A percentile compares a stretch with the other conserved stretches of the same genome.
Evolutionary conservation across 2,113 vertebrate species (phyloP).

Genomic region (Prunella fulvescens): DNA sequence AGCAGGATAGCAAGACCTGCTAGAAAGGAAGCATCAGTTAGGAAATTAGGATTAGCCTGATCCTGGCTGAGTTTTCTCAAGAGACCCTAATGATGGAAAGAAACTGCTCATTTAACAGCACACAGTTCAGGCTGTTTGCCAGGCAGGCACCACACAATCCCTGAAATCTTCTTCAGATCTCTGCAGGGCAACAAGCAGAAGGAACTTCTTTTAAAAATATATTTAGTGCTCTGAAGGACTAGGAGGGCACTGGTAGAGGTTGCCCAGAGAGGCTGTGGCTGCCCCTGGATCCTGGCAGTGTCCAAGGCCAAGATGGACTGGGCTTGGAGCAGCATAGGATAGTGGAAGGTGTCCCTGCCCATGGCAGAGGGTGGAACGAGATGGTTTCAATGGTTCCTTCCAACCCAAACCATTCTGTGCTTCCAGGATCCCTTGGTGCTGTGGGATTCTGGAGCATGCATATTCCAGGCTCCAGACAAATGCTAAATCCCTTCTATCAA

Average conservation of each 20-base stretch:
- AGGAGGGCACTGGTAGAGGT: not conserved
- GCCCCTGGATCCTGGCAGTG: not conserved
- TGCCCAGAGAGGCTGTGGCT: not conserved
- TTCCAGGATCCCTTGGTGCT: not conserved
- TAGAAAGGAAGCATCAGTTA: not conserved
- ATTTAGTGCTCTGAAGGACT: not conserved
- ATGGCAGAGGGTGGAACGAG: fast-evolving
- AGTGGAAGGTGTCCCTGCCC: not conserved
- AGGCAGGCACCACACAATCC: not conserved
- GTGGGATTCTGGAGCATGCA: not conserved
- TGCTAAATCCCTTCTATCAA: not conserved
- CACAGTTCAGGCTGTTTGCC: not conserved
- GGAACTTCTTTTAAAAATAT: not conserved
- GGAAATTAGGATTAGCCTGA: not conserved
- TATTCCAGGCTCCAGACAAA: not conserved
- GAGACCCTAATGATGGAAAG: not conserved
- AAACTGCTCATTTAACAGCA: not conserved
- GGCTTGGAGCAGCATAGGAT: not conserved
- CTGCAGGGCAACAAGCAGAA: not conserved
- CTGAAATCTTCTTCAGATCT: not conserved
- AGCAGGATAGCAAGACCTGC: not conserved
- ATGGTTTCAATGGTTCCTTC: not conserved
- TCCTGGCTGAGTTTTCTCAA: not conserved
- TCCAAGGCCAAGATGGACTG: fast-evolving
- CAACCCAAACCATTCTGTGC: not conserved